Conservation (phyloP, 2,888 invertebrate species). For the Ichneumon xanthorius region DNA sequence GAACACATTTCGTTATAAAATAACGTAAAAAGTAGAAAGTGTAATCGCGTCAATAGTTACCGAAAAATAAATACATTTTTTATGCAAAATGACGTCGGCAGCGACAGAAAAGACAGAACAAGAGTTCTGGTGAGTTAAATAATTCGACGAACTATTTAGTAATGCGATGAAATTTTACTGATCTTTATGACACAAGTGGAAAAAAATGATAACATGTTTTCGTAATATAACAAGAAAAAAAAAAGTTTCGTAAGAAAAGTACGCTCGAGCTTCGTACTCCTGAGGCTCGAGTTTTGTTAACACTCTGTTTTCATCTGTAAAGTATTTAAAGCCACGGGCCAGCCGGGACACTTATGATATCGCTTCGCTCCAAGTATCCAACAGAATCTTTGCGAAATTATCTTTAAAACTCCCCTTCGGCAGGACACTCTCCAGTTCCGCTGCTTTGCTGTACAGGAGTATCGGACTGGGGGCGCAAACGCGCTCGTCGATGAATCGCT, state of each 20-base stretch:
- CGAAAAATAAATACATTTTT: too few relatives aligned
- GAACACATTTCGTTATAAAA: too few relatives aligned
- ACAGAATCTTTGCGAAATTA: constrained; percentile 65
- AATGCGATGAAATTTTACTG: constrained; percentile 15
- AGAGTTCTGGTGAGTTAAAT: constrained; percentile 87
- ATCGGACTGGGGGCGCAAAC: constrained; percentile 79
- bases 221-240: background rate
- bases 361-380: constrained; percentile 71
- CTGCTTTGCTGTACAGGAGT: constrained; percentile 74
- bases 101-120: constrained; percentile 88
- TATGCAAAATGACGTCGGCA: constrained; percentile 83
- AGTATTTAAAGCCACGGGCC: background rate
- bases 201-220: background rate
- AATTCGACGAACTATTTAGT: constrained; percentile 58
- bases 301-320: background rate
- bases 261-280: background rate
- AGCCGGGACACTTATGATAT: constrained; percentile 59
- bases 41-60: too few relatives aligned
- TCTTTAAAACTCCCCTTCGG: constrained; percentile 66
- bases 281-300: background rate
- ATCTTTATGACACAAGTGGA: background rate
- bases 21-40: too few relatives aligned
- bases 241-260: background rate
- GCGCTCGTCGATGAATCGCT: constrained; percentile 74
- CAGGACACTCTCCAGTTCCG: constrained; percentile 71